Evolutionary conservation across 2,113 vertebrate genomes (phyloP).

Genomic region (Riparia riparia): DNA sequence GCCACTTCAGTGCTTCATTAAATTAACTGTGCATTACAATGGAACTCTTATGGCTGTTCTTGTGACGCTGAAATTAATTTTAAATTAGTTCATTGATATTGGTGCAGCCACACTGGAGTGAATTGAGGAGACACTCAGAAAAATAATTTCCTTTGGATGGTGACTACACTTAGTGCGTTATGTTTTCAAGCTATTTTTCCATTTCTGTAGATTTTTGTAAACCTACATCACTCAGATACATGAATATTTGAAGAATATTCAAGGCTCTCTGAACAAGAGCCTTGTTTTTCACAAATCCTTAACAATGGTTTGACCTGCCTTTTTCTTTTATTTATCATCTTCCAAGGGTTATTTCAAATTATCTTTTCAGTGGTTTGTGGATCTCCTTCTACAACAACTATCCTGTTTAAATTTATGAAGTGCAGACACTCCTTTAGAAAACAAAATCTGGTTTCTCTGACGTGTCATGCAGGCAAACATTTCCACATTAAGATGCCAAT

Average conservation of each 20-base stretch:
- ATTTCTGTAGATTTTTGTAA: background rate
- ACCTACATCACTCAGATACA: background rate
- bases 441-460: background rate
- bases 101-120: background rate
- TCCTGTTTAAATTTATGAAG: background rate
- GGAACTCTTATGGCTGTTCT: background rate
- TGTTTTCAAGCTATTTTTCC: background rate
- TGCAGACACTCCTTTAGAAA: background rate
- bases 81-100: slow-evolving; percentile 7
- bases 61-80: slow-evolving; percentile 40
- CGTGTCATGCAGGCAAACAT: background rate
- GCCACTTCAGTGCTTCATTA: slow-evolving; percentile 17
- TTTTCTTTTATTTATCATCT: background rate
- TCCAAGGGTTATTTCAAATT: background rate
- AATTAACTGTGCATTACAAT: slow-evolving; percentile 33
- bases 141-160: background rate
- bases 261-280: background rate
- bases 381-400: background rate
- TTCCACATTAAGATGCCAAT: background rate
- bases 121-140: background rate
- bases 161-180: background rate
- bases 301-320: background rate
- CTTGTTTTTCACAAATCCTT: background rate
- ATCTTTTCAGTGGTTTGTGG: background rate
- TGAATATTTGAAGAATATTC: background rate